Conservation (phyloP, 2,888 invertebrate genomes). For the Leptinotarsa haldemani region DNA sequence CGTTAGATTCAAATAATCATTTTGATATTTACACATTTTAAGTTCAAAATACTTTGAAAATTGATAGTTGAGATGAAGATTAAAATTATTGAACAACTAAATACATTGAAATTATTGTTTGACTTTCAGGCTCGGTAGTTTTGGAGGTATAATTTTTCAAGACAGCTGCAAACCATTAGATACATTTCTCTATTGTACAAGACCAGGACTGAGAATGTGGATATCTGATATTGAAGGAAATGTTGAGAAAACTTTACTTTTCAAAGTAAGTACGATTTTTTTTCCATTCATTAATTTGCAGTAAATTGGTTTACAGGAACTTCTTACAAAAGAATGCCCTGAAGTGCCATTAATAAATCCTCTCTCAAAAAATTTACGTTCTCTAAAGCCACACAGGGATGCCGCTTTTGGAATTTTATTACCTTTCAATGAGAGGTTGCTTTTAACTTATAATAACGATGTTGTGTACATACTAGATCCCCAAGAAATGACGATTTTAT, state of each 20-base stretch:
- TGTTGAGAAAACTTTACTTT: conserved; percentile 87
- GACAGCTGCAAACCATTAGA: conserved; percentile 68
- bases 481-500: conserved; percentile 73
- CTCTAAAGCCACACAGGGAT: conserved; percentile 66
- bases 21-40: too few species aligned
- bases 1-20: too few species aligned
- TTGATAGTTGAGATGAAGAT: too few species aligned
- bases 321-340: conserved; percentile 64
- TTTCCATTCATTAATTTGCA: neutral
- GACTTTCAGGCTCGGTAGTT: conserved; percentile 69
- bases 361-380: conserved; percentile 63
- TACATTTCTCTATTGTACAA: conserved; percentile 77
- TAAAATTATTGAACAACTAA: too few species aligned
- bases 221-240: conserved; percentile 79
- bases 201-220: conserved; percentile 89
- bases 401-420: conserved; percentile 74
- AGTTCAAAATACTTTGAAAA: too few species aligned
- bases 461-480: conserved; percentile 83
- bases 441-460: conserved; percentile 80
- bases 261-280: conserved; percentile 72
- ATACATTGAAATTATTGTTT: conserved; percentile 7
- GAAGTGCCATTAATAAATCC: conserved; percentile 82
- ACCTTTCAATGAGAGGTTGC: conserved; percentile 77
- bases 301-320: conserved; percentile 53
- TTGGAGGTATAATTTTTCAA: conserved; percentile 73